These are phyloP conservation scores for Drosophila nr. fundita DNA, from an alignment of 2,888 invertebrate species.

Conservation along the genomic window DNA sequence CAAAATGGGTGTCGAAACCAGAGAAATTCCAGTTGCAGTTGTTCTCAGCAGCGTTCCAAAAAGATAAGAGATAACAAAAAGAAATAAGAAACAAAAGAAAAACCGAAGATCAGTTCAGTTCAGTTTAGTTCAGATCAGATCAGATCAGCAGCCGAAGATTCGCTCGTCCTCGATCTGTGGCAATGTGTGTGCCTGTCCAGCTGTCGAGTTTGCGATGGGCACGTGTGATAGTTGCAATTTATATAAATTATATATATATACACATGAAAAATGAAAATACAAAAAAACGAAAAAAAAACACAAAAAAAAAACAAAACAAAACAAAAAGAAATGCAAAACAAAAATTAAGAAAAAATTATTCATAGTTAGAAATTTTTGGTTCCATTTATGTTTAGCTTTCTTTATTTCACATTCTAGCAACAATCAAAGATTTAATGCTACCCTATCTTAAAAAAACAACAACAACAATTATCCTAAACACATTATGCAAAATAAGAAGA, in stretches of 20 bases:
- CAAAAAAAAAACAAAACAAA: constrained; percentile 31
- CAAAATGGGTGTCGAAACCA: constrained; percentile 18
- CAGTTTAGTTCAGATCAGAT: constrained; percentile 40
- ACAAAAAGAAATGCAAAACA: constrained; percentile 37
- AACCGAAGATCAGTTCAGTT: constrained; percentile 53
- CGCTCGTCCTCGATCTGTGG: constrained; percentile 67
- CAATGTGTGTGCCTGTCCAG: constrained; percentile 74
- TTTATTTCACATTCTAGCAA: constrained; percentile 61
- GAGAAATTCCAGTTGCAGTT: constrained; percentile 77
- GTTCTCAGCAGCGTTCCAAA: constrained; percentile 72
- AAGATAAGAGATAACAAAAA: constrained; percentile 11
- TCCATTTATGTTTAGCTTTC: constrained; percentile 55
- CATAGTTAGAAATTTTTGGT: constrained; percentile 58
- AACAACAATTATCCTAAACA: constrained; percentile 52
- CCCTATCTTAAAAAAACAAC: constrained; percentile 55
- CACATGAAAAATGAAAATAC: constrained; percentile 33
- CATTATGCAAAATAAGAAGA: constrained; percentile 39
- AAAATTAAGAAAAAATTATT: constrained; percentile 55
- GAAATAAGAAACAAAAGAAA: constrained; percentile 18
- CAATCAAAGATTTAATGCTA: constrained; percentile 80
- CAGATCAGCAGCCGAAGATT: constrained; percentile 66
- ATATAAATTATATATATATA: constrained; percentile 71
- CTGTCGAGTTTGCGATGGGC: constrained; percentile 59
- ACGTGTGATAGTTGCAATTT: constrained; percentile 81
- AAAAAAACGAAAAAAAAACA: constrained; percentile 38